Evolutionary conservation across 2,888 invertebrate species (phyloP), one percentile per base, ranked within the genome.

Genomic region (Parthenolecanium corni): DNA sequence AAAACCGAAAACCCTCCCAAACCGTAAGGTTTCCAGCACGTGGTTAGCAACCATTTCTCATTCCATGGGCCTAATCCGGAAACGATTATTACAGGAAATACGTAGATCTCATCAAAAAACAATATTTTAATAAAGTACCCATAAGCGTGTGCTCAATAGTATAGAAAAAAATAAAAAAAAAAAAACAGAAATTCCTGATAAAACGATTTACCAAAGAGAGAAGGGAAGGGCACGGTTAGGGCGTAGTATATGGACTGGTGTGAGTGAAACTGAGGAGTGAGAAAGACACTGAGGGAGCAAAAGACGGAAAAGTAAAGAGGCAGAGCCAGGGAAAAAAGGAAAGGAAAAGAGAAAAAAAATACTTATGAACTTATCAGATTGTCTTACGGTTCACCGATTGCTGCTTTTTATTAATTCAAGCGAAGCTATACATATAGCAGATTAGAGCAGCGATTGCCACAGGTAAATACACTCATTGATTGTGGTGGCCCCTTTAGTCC

Each of bases 321-420:
- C 31, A 31, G 31, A 31, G 31, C 31, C 9, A 31, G 5, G 9
- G 9, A 31, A 31, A 31, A 31, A 31, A 31, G 9, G 9, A 31
- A 31, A 31, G 9, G 9, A 40, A 54, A 40, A 23, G 18, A 44
- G 40, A 40, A 24, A 54, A 40, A 54, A 54, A 40, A 21, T 24
- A 40, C 21, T 46, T 57, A 57, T 57, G 38, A 38, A 61, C 51
- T 61, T 61, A 61, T 61, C 61, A 61, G 61, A 61, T 61, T 61
- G 61, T 61, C 61, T 61, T 51, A 61, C 61, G 61, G 61, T 61
- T 61, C 61, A 61, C 61, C 61, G 61, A 61, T 61, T 61, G 61
- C 61, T 61, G 36, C 21, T 47, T 61, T 54, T 61, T 61, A 61
- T 51, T 61, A 61, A 61, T 61, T 61, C 61, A 61, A 61, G 49